These are phyloP conservation scores for Vanessa atalanta DNA, from an alignment of 1,140 invertebrate genomes.

Conservation along the genomic window DNA sequence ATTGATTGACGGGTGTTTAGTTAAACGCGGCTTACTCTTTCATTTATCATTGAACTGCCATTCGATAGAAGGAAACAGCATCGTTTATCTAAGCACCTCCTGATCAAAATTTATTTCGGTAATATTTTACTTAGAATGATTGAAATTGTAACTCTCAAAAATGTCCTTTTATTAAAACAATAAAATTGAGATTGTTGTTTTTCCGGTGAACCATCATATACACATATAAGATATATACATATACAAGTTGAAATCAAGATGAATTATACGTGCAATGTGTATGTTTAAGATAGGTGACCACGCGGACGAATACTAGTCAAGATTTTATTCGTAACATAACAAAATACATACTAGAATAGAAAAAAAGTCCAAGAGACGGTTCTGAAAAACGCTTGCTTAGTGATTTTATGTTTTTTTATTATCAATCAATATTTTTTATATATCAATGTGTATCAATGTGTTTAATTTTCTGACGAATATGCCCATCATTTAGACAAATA, in stretches of 20 bases:
- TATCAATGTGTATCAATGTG: neutral
- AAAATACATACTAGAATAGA: neutral
- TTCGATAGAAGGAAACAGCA: too few species aligned
- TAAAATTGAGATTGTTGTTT: too few species aligned
- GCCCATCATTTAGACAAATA: neutral
- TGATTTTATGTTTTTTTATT: neutral
- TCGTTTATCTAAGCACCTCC: too few species aligned
- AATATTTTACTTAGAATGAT: neutral
- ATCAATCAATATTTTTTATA: too few species aligned
- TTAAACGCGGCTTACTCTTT: too few species aligned
- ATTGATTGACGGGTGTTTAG: too few species aligned
- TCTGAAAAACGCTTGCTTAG: constrained; percentile 22
- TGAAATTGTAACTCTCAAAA: neutral
- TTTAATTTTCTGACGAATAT: neutral
- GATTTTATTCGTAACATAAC: neutral
- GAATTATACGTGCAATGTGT: too few species aligned
- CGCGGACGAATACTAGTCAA: neutral
- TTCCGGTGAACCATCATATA: neutral
- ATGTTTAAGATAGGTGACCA: neutral
- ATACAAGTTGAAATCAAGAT: neutral
- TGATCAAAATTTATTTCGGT: too few species aligned
- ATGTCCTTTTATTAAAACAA: too few species aligned
- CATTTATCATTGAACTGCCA: too few species aligned
- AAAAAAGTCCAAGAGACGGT: constrained; percentile 20
- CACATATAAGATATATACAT: neutral